Conservation (phyloP, 2,888 invertebrate species). For the Empis stercorea region DNA sequence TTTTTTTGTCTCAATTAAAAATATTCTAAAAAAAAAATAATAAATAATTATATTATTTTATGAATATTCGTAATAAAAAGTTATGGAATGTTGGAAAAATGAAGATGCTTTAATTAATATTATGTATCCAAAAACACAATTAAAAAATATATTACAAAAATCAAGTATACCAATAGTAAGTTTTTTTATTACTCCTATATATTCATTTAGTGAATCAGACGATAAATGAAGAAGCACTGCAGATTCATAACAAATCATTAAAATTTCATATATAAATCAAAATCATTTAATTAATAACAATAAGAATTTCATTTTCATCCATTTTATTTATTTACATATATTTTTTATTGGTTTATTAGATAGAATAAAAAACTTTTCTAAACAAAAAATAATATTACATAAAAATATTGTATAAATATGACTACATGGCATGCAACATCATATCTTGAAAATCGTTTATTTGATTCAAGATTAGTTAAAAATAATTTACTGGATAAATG, state of each 20-base stretch:
- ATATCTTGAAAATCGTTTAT: conserved; percentile 32
- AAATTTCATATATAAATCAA: background rate
- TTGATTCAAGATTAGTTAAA: conserved; percentile 34
- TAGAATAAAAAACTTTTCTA: background rate
- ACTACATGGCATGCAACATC: conserved; percentile 23
- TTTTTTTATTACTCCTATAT: background rate
- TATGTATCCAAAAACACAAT: conserved; percentile 27
- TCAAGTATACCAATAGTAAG: conserved; percentile 36
- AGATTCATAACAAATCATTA: background rate
- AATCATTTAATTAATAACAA: background rate
- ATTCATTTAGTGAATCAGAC: background rate
- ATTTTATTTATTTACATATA: background rate
- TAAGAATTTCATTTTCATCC: background rate
- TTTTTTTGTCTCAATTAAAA: too few relatives aligned
- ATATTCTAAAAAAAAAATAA: background rate
- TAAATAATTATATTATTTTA: background rate
- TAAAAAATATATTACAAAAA: conserved; percentile 27
- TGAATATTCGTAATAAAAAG: background rate
- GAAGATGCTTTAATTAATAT: conserved; percentile 27
- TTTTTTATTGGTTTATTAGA: background rate
- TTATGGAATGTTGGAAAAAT: conserved; percentile 31
- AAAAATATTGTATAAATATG: background rate
- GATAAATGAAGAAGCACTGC: background rate
- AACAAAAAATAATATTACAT: background rate
- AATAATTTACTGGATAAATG: conserved; percentile 31